Conservation (phyloP, 2,888 invertebrate genomes). For the Tipula confusa region DNA sequence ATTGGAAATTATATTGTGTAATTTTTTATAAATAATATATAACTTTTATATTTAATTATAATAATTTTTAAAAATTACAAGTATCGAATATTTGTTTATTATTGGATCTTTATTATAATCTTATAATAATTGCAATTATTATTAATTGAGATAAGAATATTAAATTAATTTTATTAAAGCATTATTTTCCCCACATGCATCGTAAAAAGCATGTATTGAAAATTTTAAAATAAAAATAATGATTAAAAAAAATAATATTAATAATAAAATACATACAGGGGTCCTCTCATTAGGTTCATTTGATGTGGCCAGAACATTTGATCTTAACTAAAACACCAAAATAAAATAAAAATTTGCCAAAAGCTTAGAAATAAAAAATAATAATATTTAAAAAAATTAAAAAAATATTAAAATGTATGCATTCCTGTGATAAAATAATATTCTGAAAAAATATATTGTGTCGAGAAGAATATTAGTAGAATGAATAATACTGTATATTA, state of each 20-base stretch:
- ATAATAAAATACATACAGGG: slow-evolving; percentile 47
- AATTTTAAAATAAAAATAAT: not conserved
- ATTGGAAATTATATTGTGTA: not conserved
- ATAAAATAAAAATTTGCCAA: slow-evolving; percentile 46
- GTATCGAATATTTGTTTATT: no score
- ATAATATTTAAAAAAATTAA: slow-evolving; percentile 39
- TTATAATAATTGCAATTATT: no score
- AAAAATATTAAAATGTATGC: not conserved
- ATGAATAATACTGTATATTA: not conserved
- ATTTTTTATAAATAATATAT: no score
- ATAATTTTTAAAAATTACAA: no score
- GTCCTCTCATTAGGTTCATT: slow-evolving; percentile 49
- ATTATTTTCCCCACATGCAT: not conserved
- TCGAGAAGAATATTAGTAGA: not conserved
- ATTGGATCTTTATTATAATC: no score
- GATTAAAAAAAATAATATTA: not conserved
- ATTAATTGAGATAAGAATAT: not conserved
- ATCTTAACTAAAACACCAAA: slow-evolving; percentile 36
- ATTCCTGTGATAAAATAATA: not conserved
- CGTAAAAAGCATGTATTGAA: not conserved
- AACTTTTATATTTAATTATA: no score
- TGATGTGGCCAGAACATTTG: slow-evolving; percentile 39
- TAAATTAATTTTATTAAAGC: not conserved
- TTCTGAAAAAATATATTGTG: not conserved
- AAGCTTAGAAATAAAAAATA: slow-evolving; percentile 65